phyloP scores from a whole-genome alignment of 2,113 vertebrate genomes.

The Zosterops japonicus region DNA sequence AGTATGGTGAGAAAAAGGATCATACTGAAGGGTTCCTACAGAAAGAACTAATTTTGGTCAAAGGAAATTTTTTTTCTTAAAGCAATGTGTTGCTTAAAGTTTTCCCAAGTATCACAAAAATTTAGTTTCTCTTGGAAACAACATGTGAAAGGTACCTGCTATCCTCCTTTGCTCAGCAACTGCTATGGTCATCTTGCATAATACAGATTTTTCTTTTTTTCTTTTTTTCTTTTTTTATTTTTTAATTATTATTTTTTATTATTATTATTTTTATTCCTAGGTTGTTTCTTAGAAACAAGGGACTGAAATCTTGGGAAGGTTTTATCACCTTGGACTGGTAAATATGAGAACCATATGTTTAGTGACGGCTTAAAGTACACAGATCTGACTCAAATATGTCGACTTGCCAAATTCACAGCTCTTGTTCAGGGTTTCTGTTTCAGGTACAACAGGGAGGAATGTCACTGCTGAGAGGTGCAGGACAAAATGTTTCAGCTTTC shows the following conservation, averaged over 20 bases:
- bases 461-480: neutral
- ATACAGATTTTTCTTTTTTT: neutral
- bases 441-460: neutral
- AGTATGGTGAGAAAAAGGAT: neutral
- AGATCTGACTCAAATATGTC: neutral
- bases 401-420: neutral
- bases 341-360: slow-evolving; percentile 4
- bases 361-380: neutral
- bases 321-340: slow-evolving; percentile 1
- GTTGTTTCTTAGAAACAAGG: neutral
- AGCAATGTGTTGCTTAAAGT: neutral
- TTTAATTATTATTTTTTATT: too few species aligned
- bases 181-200: neutral
- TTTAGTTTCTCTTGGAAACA: neutral
- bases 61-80: neutral
- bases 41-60: neutral
- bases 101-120: neutral
- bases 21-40: neutral
- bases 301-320: neutral
- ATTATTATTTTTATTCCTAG: neutral
- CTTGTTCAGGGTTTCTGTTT: neutral
- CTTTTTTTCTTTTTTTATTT: accelerated
- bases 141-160: neutral
- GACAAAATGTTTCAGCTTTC: neutral
- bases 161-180: neutral